phyloP scores from a whole-genome alignment of 2,113 vertebrate genomes.

The Zosterops borbonicus region DNA sequence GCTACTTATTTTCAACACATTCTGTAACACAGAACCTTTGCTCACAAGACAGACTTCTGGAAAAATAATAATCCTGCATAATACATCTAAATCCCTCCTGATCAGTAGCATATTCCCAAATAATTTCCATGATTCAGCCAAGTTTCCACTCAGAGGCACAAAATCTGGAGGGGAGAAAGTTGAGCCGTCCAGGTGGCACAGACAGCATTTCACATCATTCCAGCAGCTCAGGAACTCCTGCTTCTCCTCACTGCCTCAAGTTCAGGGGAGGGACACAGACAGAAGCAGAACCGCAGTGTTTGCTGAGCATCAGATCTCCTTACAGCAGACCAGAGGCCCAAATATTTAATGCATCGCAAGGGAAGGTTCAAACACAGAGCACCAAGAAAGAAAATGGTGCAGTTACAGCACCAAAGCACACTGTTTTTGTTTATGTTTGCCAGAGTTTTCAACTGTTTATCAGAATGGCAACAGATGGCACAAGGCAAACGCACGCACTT shows the following conservation, averaged over 20 bases:
- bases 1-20: conserved; percentile 68
- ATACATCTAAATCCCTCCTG: conserved; percentile 61
- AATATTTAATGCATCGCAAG: background rate
- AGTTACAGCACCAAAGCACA: background rate
- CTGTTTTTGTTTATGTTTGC: conserved; percentile 59
- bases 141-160: conserved; percentile 47
- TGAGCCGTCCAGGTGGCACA: conserved; percentile 39
- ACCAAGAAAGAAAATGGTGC: conserved; percentile 44
- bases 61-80: conserved; percentile 70
- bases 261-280: background rate
- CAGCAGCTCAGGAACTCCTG: background rate
- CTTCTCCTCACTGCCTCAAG: background rate
- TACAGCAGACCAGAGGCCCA: background rate
- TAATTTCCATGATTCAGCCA: conserved; percentile 29
- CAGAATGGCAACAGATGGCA: conserved; percentile 74
- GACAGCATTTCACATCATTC: conserved; percentile 22
- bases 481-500: conserved; percentile 63
- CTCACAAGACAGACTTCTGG: conserved; percentile 56
- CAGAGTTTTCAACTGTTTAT: conserved; percentile 70
- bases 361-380: background rate
- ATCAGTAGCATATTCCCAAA: conserved; percentile 16
- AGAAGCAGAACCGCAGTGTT: background rate
- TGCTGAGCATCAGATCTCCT: background rate
- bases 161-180: background rate
- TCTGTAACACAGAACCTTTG: conserved; percentile 9